Base-by-base conservation (phyloP, 1,140 invertebrate genomes). In the Pomacea maculata region DNA sequence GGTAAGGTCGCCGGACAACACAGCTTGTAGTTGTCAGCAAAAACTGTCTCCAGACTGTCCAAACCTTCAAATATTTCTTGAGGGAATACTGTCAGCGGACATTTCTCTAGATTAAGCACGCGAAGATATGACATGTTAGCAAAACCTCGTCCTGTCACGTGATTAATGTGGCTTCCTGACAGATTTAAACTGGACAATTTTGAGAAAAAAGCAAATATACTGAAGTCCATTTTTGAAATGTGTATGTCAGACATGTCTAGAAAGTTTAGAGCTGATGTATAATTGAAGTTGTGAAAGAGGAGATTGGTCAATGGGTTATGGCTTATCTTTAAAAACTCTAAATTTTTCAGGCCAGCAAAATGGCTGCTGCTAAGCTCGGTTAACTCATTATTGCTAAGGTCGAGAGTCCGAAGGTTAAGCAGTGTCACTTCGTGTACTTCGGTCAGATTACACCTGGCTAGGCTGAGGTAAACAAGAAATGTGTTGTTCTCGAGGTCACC, bases 21-120 rank as follows among this genome's bases (percentile, higher is more conserved):
- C n/a, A 76, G 75, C 14, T 76, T 76, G 75, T 61, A 76, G 25
- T 76, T 76, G 57, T 76, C 75, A 29, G n/a, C 34, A 45, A 12
- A 64, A 12, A 76, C 4, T 0, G 12, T 34, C 21, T 25, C 17
- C 9, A 76, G 29, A 1, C 17, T 1, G 5, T 64, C 25, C 57
- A 76, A 14, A 12, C 14, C 57, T 17, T 63, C 12, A n/a, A 76
- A 21, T 17, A 76, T 3, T 25, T 64, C 61, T 14, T 14, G 29
- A 6, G 52, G 54, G 61, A 76, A 76, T 17, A 17, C n/a, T 25
- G 11, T 21, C 57, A 76, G 17, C 14, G 75, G 75, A 55, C 75
- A 76, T 17, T 63, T 63, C 9, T 14, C 0, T 17, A 76, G 8
- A 45, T 76, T 25, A 5, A 76, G 29, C 11, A 21, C 25, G 10